Base-by-base conservation (phyloP, 2,797 vertebrate species). In the Ispidina lecontei region DNA sequence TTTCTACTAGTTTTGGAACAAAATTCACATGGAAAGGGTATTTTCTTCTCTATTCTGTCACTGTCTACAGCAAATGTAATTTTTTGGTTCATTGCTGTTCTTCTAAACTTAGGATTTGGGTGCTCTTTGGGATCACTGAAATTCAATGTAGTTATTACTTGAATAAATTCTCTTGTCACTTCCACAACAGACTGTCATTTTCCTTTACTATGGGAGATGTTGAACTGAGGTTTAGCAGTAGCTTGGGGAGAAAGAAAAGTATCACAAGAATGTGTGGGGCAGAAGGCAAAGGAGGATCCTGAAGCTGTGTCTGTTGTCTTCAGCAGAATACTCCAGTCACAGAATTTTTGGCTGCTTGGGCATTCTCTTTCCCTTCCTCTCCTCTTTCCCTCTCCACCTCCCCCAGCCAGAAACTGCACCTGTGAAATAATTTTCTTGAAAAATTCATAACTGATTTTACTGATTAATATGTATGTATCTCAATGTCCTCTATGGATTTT, bases 41-140 rank as follows among this genome's bases (percentile, higher is more conserved):
- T 95, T 92, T 94, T 94, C 87, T 94, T 86, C 79, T 94, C 58
- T 60, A 29, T 81, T 84, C 94, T 91, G 75, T 95, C 71, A 87
- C 23, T 60, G 43, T 80, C 90, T 93, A 77, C 47, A 91, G 75
- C 28, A 93, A 91, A 94, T 79, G 63, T 59, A 29, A 83, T 94
- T 60, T 91, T 90, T 89, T 89, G 37, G 17, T 79, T 95, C 74
- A 84, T n/a, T 76, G 39, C 31, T 79, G 9, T 75, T 96, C 94
- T 86, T 71, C 74, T 75, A 95, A 91, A 91, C 26, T 89, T 87
- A 70, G 76, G 65, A 93, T 93, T 86, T 93, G 62, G 39, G 37
- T 92, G 70, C 18, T 82, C 54, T 58, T 93, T 62, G 41, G 65
- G 44, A 82, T 89, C 74, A 65, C 72, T 59, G 35, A 92, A 79